A percentile compares a stretch with the other conserved stretches of the same genome.
phyloP scores from a whole-genome alignment of 1,140 invertebrate genomes.

The Metaphire vulgaris region DNA sequence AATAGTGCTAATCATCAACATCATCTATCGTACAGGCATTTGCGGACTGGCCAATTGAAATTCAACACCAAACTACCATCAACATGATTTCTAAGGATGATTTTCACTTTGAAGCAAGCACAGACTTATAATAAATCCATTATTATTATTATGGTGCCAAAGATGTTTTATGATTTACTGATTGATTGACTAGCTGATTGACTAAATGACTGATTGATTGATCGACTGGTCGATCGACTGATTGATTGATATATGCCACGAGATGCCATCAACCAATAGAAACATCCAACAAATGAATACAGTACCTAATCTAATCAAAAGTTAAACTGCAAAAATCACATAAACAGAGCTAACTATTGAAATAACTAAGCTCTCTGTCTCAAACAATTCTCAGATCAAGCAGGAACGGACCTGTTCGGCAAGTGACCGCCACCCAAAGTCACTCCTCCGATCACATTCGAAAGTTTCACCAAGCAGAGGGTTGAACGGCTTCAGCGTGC shows the following conservation, averaged over 20 bases:
- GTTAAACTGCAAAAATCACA: neutral
- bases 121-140: too few relatives aligned
- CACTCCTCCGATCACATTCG: constrained; percentile 90
- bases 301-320: neutral
- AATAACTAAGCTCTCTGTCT: neutral
- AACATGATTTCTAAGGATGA: too few relatives aligned
- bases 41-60: too few relatives aligned
- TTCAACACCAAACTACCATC: too few relatives aligned
- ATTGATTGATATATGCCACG: neutral
- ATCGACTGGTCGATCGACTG: too few relatives aligned
- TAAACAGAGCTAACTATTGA: neutral
- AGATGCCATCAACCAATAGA: neutral
- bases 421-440: constrained; percentile 89
- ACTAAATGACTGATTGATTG: too few relatives aligned
- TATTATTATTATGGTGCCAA: too few relatives aligned
- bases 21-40: too few relatives aligned
- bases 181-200: too few relatives aligned
- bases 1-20: neutral
- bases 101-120: too few relatives aligned
- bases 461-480: constrained; percentile 80
- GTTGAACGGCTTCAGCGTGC: constrained; percentile 56
- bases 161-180: too few relatives aligned
- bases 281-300: neutral
- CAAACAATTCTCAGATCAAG: neutral
- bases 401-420: constrained; percentile 75